Evolutionary conservation across 2,113 vertebrate genomes (phyloP), one percentile per base, ranked within the genome.

Genomic region (Datnioides undecimradiatus): DNA sequence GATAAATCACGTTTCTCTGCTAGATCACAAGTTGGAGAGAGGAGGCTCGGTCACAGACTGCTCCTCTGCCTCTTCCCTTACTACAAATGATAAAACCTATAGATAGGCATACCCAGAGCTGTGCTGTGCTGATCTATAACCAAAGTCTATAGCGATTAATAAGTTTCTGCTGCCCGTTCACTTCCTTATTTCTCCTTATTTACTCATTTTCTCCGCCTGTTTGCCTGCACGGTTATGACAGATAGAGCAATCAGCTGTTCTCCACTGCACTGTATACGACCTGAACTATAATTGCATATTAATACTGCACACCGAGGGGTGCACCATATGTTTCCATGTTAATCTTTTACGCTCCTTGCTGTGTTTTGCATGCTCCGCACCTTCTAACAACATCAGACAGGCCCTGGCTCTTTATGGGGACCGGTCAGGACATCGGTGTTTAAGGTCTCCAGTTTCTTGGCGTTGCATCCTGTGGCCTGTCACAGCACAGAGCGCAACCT

Each of bases 11-110:
- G 55, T 70, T 82, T 80, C 40, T 84, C 34, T 46, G 23, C 40
- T 63, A 33, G 73, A 89, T 79, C 81, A 82, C 64, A 92, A 92
- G 86, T 93, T 93, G 84, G 70, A 68, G 55, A 74, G 57, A 76
- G 63, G 74, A 41, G 60, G 76, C 71, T 88, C 25, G 54, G 73
- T 60, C 73, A 73, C 72, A 68, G 73, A 40, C 48, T 59, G 73
- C 78, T 78, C 57, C 68, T 73, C 55, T 60, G 29, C 45, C 67
- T 71, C 2, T 34, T 58, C 70, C 6, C 71, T 58, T 34, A 45
- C 80, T 70, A 36, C 46, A 52, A n/a, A 85, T 67, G 43, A 49
- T 62, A 62, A 21, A 14, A 38, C 19, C 13, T 49, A 33, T 25
- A 62, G 23, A 74, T 40, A 34, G 67, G 38, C 40, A 21, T 49